These are phyloP conservation scores for Chrysaora quinquecirrha DNA, from an alignment of 30 jellyfish, hydroid and myxozoan species.

Conservation along the genomic window DNA sequence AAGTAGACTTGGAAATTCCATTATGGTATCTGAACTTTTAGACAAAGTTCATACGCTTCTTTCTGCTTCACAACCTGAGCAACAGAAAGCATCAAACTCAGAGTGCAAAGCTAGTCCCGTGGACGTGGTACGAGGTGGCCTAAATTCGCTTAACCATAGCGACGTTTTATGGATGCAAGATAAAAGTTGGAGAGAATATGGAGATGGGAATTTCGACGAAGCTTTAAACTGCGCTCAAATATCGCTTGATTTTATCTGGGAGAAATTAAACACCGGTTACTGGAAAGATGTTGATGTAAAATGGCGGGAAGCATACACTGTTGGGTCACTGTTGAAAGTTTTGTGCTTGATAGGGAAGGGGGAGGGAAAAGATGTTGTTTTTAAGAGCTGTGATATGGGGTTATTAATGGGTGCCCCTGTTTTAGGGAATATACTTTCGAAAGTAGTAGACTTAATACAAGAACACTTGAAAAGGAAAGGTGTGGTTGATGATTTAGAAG, in stretches of 20 bases:
- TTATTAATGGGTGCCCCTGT: slow-evolving; percentile 96
- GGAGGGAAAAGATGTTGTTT: slow-evolving; percentile 14
- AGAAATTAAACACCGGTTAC: slow-evolving; percentile 87
- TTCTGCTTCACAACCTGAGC: too few species aligned
- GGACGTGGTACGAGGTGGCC: not conserved
- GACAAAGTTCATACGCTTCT: too few species aligned
- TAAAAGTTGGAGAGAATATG: slow-evolving; percentile 30
- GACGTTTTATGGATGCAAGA: slow-evolving; percentile 24
- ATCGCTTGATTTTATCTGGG: slow-evolving; percentile 84
- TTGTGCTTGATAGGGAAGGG: slow-evolving; percentile 42
- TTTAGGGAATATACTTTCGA: slow-evolving; percentile 63
- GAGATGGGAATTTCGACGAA: slow-evolving; percentile 12
- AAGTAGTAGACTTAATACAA: slow-evolving; percentile 34
- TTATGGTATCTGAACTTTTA: too few species aligned
- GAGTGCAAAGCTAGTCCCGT: slow-evolving; percentile 11
- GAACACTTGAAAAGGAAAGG: too few species aligned
- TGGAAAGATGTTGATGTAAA: slow-evolving; percentile 84
- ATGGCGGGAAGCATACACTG: slow-evolving; percentile 86
- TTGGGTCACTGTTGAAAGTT: slow-evolving; percentile 69
- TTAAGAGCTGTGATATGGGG: slow-evolving; percentile 86
- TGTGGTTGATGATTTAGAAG: not conserved
- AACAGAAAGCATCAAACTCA: not conserved
- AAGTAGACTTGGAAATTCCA: too few species aligned
- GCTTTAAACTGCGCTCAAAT: slow-evolving; percentile 37
- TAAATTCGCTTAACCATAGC: not conserved